These are phyloP conservation scores for Drosophila falleni DNA, from an alignment of 2,888 invertebrate genomes.

Conservation along the genomic window DNA sequence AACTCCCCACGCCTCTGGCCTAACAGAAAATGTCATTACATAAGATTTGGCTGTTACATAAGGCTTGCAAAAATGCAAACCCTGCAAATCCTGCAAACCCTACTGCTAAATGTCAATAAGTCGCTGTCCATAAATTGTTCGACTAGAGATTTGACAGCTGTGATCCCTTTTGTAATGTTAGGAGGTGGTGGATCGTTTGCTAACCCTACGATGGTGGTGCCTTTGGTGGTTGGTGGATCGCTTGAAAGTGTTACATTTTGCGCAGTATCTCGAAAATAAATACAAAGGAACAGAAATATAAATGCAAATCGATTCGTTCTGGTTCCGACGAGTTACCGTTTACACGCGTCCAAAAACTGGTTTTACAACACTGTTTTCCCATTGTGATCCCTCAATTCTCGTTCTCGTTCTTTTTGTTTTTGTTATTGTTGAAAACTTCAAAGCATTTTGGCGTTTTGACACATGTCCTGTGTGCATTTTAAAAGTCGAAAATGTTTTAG, in stretches of 20 bases:
- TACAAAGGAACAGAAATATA: neutral
- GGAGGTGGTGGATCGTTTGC: conserved; percentile 20
- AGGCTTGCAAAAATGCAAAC: conserved; percentile 14
- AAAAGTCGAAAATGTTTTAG: conserved; percentile 38
- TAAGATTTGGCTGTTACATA: conserved; percentile 23
- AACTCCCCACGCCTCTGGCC: neutral
- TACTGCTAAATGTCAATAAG: conserved; percentile 43
- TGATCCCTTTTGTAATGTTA: conserved; percentile 15
- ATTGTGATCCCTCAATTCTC: neutral
- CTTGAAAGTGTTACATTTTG: conserved; percentile 44
- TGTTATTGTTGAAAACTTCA: conserved; percentile 33
- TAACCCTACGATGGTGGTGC: conserved; percentile 11
- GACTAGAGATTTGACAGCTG: conserved; percentile 52
- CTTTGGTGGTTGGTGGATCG: conserved; percentile 29
- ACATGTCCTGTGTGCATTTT: conserved; percentile 34
- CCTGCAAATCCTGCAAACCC: neutral
- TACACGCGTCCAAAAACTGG: conserved; percentile 42
- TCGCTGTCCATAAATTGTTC: conserved; percentile 37
- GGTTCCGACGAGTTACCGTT: conserved; percentile 39
- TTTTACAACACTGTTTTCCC: conserved; percentile 38
- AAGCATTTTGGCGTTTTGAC: conserved; percentile 65
- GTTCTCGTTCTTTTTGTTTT: conserved; percentile 4
- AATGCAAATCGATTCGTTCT: conserved; percentile 70
- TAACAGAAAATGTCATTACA: conserved; percentile 31
- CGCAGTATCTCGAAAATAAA: conserved; percentile 2